Evolutionary conservation across 1,140 invertebrate species (phyloP).

Genomic region (Lithobius niger): DNA sequence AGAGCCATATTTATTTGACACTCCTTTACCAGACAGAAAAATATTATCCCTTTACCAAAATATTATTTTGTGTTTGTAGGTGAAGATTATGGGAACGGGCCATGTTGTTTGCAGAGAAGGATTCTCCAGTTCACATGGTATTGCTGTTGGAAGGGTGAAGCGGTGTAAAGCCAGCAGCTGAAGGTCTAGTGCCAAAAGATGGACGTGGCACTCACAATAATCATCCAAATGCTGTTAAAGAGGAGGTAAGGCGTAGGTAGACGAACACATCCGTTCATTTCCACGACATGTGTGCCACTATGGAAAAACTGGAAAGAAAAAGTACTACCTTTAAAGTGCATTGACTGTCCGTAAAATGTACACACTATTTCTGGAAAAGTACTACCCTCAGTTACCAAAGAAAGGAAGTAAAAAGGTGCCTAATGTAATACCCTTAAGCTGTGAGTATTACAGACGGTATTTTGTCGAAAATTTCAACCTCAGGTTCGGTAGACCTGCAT

Average conservation of each 20-base stretch:
- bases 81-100: no score
- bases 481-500: background rate
- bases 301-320: background rate
- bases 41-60: no score
- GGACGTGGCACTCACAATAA: no score
- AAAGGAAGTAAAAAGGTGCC: background rate
- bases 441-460: background rate
- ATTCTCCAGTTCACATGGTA: background rate
- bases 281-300: background rate
- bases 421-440: background rate
- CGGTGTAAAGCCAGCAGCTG: no score
- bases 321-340: background rate
- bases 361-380: background rate
- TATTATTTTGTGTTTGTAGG: no score
- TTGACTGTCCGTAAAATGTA: background rate
- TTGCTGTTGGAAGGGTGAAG: background rate
- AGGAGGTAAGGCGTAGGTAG: background rate
- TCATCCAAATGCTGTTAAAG: no score
- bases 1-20: no score
- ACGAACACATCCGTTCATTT: background rate
- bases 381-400: background rate
- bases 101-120: background rate
- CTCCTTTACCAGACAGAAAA: no score
- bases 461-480: background rate
- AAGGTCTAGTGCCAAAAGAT: no score